Conservation (phyloP, 1,140 invertebrate species). For the Bombus haemorrhoidalis region DNA sequence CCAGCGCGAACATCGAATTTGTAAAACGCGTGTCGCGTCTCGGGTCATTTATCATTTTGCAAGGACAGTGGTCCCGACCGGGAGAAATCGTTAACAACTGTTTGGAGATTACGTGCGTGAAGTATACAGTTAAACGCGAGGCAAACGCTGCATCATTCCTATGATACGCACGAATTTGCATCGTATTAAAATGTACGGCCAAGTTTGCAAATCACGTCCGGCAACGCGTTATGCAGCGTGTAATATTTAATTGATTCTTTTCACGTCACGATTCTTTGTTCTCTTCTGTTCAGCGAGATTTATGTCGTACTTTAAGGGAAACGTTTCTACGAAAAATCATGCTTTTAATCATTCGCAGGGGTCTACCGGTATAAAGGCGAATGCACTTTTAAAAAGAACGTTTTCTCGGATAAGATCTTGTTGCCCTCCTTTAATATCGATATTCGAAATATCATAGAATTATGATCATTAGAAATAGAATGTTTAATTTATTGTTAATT, state of each 20-base stretch:
- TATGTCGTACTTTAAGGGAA: not conserved
- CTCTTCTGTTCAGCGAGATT: not conserved
- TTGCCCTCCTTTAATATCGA: too few relatives aligned
- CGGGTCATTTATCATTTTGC: not conserved
- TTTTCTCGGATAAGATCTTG: too few relatives aligned
- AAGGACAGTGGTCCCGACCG: not conserved
- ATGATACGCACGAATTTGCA: conserved; percentile 2
- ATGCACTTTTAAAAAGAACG: too few relatives aligned
- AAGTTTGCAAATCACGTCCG: not conserved
- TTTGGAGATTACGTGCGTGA: not conserved
- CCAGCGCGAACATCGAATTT: not conserved
- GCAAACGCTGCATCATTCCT: not conserved
- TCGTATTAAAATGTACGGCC: not conserved
- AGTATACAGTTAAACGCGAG: not conserved
- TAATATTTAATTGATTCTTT: conserved; percentile 9
- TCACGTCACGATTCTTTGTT: not conserved
- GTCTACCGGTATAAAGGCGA: not conserved
- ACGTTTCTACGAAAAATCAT: not conserved
- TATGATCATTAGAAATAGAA: too few relatives aligned
- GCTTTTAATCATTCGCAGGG: not conserved
- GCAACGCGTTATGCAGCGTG: not conserved
- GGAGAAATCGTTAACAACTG: conserved; percentile 5
- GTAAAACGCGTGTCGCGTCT: not conserved
- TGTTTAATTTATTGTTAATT: too few relatives aligned
- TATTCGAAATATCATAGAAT: too few relatives aligned